phyloP scores from a whole-genome alignment of 2,113 vertebrate genomes.

The Zapornia atra region DNA sequence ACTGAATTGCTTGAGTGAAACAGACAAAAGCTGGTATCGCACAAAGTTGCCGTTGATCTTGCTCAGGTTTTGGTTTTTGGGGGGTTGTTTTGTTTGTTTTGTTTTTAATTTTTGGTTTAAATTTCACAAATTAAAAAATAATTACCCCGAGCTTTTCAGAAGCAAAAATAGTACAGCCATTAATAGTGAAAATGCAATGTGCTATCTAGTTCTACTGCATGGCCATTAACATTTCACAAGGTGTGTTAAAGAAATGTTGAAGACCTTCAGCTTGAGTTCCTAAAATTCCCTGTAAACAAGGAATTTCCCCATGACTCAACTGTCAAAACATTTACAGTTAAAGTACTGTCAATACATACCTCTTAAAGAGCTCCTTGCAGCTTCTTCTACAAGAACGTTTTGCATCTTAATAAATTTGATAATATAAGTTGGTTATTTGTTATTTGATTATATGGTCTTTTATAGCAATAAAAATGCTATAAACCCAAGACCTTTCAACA shows the following conservation, averaged over 20 bases:
- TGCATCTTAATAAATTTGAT: slow-evolving; percentile 6
- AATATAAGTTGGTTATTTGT: neutral
- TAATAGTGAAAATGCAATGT: neutral
- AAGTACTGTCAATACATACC: slow-evolving; percentile 3
- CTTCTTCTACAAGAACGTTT: neutral
- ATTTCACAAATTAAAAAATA: neutral
- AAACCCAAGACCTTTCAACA: neutral
- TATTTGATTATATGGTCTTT: neutral
- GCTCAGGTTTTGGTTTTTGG: too few species aligned
- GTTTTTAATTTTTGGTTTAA: neutral
- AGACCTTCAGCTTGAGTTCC: slow-evolving; percentile 45
- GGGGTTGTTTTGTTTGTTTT: neutral
- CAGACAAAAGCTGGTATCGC: neutral
- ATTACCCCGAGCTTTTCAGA: neutral
- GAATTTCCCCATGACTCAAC: slow-evolving; percentile 50
- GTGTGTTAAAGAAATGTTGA: neutral
- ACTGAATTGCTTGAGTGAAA: neutral
- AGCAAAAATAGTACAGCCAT: neutral
- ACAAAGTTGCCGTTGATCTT: neutral
- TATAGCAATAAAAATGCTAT: neutral
- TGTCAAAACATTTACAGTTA: slow-evolving; percentile 59
- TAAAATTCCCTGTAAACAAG: slow-evolving; percentile 51
- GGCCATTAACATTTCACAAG: neutral
- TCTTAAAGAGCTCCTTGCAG: slow-evolving; percentile 28
- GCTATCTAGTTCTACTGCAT: neutral